A percentile compares a stretch with the other conserved stretches of the same genome.
Conservation (phyloP, 1,140 invertebrate species). For the Maniola jurtina region DNA sequence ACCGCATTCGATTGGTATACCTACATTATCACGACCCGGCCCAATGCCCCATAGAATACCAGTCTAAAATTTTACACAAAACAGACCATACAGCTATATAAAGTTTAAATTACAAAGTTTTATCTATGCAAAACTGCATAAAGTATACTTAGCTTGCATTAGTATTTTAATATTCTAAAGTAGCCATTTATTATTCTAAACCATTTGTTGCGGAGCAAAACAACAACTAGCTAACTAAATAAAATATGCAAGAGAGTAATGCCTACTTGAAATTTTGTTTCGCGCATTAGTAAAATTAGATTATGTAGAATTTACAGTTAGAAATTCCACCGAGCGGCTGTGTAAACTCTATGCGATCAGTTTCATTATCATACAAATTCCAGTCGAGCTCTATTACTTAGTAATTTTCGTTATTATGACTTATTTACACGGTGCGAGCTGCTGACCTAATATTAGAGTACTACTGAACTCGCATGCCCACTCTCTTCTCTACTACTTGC, state of each 20-base stretch:
- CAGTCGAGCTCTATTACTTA: conserved; percentile 51
- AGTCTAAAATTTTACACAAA: no score
- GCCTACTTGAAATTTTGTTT: not conserved
- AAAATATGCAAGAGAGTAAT: not conserved
- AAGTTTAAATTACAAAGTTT: no score
- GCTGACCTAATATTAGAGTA: not conserved
- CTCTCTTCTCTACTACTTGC: no score
- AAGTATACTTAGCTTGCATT: no score
- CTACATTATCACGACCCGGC: no score
- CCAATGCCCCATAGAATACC: no score
- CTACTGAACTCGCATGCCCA: no score
- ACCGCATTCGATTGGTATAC: no score
- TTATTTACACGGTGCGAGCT: not conserved
- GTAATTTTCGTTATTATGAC: not conserved
- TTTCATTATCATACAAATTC: conserved; percentile 62
- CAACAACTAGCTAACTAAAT: not conserved
- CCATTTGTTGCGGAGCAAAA: not conserved
- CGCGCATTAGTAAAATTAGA: conserved; percentile 1
- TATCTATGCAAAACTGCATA: no score
- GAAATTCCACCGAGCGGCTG: not conserved
- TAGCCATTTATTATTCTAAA: not conserved
- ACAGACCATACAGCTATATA: no score
- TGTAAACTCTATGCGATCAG: conserved; percentile 19
- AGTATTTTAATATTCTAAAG: no score
- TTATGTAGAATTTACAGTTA: not conserved